Percentiles rank a stretch among this genome's conserved stretches.
Conservation (phyloP, 2,888 invertebrate genomes). For the Thyatira batis region DNA sequence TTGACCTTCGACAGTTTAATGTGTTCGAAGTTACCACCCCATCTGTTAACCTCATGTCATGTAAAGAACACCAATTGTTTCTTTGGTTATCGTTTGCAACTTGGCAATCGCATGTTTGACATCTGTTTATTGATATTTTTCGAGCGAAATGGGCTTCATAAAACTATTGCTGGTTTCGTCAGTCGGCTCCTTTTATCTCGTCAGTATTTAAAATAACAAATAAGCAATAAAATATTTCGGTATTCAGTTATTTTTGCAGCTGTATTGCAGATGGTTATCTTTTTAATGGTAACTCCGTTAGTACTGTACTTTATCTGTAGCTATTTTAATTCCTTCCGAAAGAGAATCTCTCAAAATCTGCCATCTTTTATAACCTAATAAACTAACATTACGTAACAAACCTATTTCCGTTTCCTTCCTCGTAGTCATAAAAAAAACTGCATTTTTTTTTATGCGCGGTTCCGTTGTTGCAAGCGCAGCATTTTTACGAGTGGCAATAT, state of each 20-base stretch:
- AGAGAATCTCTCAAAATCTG: too few species aligned
- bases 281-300: too few species aligned
- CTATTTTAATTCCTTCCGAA: too few species aligned
- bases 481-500: constrained; percentile 48
- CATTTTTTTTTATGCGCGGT: constrained; percentile 2
- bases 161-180: background rate
- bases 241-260: background rate
- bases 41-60: constrained; percentile 5
- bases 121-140: background rate
- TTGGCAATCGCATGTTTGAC: background rate
- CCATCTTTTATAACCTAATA: too few species aligned
- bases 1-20: constrained; percentile 1
- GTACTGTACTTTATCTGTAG: too few species aligned
- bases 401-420: too few species aligned
- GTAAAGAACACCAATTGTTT: background rate
- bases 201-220: background rate
- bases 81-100: background rate
- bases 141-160: background rate
- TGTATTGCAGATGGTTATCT: background rate
- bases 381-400: too few species aligned
- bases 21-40: constrained; percentile 1
- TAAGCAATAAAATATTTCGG: background rate
- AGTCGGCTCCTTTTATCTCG: background rate
- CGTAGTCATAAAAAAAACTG: too few species aligned
- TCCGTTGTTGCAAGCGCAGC: constrained; percentile 5